Evolutionary conservation across 2,113 vertebrate species (phyloP).

Genomic region (Emydura subglobosa): DNA sequence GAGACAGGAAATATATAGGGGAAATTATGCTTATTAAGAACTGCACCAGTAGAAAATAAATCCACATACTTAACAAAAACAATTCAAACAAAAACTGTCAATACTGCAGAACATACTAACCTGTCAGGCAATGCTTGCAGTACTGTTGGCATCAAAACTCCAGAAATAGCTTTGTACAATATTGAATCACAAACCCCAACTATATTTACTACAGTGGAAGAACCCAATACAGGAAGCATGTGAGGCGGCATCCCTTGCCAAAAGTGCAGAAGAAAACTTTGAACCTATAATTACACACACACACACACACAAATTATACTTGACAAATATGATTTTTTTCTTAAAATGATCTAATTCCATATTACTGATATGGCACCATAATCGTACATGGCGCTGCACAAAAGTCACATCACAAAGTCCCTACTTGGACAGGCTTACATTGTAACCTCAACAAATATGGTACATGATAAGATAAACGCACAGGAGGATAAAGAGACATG

Average conservation of each 20-base stretch:
- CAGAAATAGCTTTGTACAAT: conserved; percentile 99
- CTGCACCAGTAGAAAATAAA: background rate
- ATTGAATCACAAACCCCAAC: conserved; percentile 99
- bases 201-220: conserved; percentile 96
- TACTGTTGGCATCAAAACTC: conserved; percentile 98
- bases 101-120: conserved; percentile 73
- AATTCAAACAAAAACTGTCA: background rate
- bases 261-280: conserved; percentile 99
- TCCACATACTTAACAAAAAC: background rate
- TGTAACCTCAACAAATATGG: fast-evolving
- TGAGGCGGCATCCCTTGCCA: conserved; percentile 99
- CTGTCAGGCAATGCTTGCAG: conserved; percentile 97
- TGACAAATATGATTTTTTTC: background rate
- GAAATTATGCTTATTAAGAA: background rate
- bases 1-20: background rate
- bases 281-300: conserved; percentile 84
- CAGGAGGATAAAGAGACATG: background rate
- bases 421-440: background rate
- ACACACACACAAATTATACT: conserved; percentile 19
- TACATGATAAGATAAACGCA: background rate
- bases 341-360: background rate
- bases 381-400: background rate
- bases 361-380: background rate
- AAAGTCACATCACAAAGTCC: background rate
- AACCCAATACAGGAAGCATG: conserved; percentile 96